These are phyloP conservation scores for Pristionchus japonicus DNA, from an alignment of 2,888 invertebrate genomes.

Conservation along the genomic window DNA sequence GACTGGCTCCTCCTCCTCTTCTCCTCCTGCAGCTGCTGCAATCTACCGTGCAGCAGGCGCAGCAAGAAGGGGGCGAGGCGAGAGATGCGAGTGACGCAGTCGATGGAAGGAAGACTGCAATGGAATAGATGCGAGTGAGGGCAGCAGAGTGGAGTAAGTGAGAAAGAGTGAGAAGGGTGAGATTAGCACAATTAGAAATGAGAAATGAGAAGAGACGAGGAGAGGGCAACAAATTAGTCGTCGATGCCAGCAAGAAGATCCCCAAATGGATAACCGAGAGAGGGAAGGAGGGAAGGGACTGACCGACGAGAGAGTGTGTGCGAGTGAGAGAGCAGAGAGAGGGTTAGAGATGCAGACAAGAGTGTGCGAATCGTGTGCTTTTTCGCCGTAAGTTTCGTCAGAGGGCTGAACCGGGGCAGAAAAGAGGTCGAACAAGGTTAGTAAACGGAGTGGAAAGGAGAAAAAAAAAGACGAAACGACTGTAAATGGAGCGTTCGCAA, in stretches of 20 bases:
- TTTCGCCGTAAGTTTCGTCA: background rate
- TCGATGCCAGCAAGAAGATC: background rate
- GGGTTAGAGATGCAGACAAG: conserved; percentile 22
- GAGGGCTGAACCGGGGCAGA: background rate
- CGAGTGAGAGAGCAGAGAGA: background rate
- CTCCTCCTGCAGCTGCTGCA: background rate
- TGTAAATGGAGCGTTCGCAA: background rate
- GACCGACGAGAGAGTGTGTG: background rate
- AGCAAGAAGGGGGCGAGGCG: background rate
- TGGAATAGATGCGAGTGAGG: background rate
- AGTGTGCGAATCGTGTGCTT: background rate
- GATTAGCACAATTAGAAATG: too few relatives aligned
- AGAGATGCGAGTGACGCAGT: background rate
- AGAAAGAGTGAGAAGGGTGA: too few relatives aligned
- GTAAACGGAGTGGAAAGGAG: background rate
- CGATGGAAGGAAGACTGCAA: background rate
- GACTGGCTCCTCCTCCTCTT: background rate
- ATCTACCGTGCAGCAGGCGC: background rate
- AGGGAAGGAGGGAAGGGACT: conserved; percentile 13
- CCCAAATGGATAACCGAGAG: background rate
- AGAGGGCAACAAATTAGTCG: background rate
- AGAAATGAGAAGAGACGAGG: too few relatives aligned
- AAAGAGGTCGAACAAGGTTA: background rate
- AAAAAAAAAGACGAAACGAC: background rate
- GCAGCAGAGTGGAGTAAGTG: too few relatives aligned